phyloP scores from a whole-genome alignment of 2,797 vertebrate species.

The Spinus olivaceus region DNA sequence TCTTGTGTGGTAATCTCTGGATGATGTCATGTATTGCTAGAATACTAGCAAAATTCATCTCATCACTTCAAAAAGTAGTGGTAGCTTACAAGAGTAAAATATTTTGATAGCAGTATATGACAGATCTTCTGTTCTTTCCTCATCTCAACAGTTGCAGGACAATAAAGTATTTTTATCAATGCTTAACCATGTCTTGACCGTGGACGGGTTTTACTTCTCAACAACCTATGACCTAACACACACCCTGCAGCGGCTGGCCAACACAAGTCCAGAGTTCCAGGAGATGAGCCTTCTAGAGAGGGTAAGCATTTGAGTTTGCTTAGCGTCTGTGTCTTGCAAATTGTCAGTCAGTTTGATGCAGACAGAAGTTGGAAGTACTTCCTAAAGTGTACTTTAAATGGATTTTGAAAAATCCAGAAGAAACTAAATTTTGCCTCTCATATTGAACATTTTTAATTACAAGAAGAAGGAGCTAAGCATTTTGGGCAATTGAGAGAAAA shows the following conservation, averaged over 20 bases:
- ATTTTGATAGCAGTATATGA: background rate
- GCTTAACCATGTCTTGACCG: conserved; percentile 87
- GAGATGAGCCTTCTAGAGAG: conserved; percentile 96
- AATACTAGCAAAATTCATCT: background rate
- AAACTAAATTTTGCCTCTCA: background rate
- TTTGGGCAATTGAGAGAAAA: background rate
- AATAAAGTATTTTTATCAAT: conserved; percentile 93
- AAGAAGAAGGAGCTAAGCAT: background rate
- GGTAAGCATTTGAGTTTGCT: conserved; percentile 73
- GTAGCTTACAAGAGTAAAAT: background rate
- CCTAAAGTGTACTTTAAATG: background rate
- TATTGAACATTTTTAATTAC: background rate
- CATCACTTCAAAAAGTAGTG: background rate
- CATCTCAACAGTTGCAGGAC: conserved; percentile 87
- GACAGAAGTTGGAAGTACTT: background rate
- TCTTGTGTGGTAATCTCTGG: background rate
- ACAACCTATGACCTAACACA: conserved; percentile 93
- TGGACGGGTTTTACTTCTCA: conserved; percentile 95
- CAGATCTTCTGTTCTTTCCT: background rate
- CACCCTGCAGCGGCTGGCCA: conserved; percentile 89
- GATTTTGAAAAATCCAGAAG: background rate
- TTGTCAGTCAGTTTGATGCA: background rate
- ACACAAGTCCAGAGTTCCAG: conserved; percentile 97
- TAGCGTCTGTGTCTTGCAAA: accelerated
- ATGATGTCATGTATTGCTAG: background rate